A percentile compares a stretch with the other conserved stretches of the same genome.
phyloP scores from a whole-genome alignment of 2,888 invertebrate species.

The Lissonota sp. region DNA sequence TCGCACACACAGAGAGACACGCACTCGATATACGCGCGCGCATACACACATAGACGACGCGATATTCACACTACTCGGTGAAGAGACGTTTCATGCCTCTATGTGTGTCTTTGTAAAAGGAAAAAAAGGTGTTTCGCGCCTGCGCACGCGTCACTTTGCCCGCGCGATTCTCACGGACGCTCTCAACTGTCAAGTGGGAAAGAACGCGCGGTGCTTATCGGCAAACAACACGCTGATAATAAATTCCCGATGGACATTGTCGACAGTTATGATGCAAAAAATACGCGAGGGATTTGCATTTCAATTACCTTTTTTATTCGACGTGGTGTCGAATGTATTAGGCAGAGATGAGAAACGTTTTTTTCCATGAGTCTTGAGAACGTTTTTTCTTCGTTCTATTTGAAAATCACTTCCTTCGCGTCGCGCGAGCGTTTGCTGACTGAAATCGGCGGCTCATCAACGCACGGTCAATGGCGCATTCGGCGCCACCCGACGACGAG shows the following conservation, averaged over 20 bases:
- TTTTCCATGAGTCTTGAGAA: background rate
- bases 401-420: background rate
- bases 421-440: no score
- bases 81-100: no score
- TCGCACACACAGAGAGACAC: background rate
- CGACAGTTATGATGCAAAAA: no score
- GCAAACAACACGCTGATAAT: background rate
- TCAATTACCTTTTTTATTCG: no score
- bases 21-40: background rate
- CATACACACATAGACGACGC: background rate
- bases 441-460: no score
- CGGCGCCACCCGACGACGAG: constrained; percentile 1
- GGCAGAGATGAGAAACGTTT: background rate
- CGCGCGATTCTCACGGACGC: background rate
- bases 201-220: no score
- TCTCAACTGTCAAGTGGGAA: no score
- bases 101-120: no score
- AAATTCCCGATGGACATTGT: background rate
- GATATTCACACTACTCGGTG: no score
- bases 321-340: no score
- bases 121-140: background rate
- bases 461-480: background rate
- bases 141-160: background rate
- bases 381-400: background rate
- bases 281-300: no score